These are phyloP conservation scores for Augiades crinisus DNA, from an alignment of 2,888 invertebrate genomes.

Conservation along the genomic window DNA sequence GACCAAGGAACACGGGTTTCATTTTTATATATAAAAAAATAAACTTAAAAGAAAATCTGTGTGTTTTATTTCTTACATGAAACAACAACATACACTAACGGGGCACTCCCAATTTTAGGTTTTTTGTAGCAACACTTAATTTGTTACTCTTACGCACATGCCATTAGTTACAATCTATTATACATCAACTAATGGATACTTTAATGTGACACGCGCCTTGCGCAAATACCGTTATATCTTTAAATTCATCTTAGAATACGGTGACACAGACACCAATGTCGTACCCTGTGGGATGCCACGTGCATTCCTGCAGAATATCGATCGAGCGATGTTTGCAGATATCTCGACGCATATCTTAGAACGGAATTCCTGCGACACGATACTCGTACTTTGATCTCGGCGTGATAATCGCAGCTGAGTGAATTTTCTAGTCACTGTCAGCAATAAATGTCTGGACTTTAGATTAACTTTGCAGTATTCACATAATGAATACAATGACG, in stretches of 20 bases:
- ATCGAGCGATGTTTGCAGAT: constrained; percentile 19
- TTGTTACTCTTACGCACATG: too few relatives aligned
- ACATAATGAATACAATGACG: not conserved
- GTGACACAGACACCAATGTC: not conserved
- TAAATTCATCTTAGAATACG: not conserved
- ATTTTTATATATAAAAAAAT: too few relatives aligned
- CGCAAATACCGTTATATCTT: not conserved
- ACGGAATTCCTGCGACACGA: constrained; percentile 21
- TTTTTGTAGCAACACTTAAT: too few relatives aligned
- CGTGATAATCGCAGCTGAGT: constrained; percentile 12
- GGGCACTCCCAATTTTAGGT: too few relatives aligned
- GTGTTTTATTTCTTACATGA: too few relatives aligned
- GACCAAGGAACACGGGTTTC: too few relatives aligned
- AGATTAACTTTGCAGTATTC: not conserved
- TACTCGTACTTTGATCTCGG: constrained; percentile 22
- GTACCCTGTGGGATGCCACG: constrained; percentile 1
- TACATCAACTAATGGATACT: too few relatives aligned
- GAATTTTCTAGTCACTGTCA: constrained; percentile 23
- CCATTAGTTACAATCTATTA: too few relatives aligned
- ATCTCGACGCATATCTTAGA: constrained; percentile 20
- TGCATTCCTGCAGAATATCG: constrained; percentile 6
- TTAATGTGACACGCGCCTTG: too few relatives aligned
- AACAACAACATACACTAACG: too few relatives aligned
- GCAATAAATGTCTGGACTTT: constrained; percentile 10
- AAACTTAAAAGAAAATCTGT: too few relatives aligned